Base-by-base conservation (phyloP, 2,113 vertebrate species). In the Hystrix brachyura region DNA sequence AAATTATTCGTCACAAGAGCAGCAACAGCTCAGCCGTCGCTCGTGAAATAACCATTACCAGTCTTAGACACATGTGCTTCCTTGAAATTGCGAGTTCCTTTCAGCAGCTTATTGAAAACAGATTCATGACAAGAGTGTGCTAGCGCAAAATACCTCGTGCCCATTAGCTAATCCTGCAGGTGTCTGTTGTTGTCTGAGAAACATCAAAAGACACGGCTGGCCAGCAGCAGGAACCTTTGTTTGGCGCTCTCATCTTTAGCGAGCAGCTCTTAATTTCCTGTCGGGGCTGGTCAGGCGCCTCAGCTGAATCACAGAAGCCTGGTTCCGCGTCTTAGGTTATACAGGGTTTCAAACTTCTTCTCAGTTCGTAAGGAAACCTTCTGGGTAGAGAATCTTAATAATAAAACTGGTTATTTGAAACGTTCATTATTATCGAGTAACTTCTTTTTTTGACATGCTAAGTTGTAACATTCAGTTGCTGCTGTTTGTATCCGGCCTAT, bases 401-500 rank as follows among this genome's bases (percentile, higher is more conserved):
- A 94, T 78, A 67, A 62, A 80, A 32, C 3, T 71, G 34, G 14
- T 65, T 91, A 15, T 94, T 95, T 6, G 8, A 89, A 80, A 93
- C 67, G 29, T 4, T 90, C 38, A 55, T 81, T 48, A 62, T 79
- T 51, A 51, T 76, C 38, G 21, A 69, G 51, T 60, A 43, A 19
- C 38, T 80, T 82, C 43, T 43, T 85, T 93, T 81, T 38, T 0
- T 32, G 19, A 53, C 46, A 67, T 1, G 29, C 29, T 64, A 34
- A 86, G 17, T 65, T 69, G 32, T 10, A 57, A 38, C 59, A 38
- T 55, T 93, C 65, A 5, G 38, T 86, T 94, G 14, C 62, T 60
- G 74, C 71, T 97, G 89, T 84, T 46, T 92, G 69, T 96, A 96
- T 76, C 27, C 87, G 71, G 74, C 55, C 59, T 48, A 48, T 91